A percentile compares a stretch with the other conserved stretches of the same genome.
These are phyloP conservation scores for Chrysemys picta DNA, from an alignment of 2,113 vertebrate species.

Conservation along the genomic window DNA sequence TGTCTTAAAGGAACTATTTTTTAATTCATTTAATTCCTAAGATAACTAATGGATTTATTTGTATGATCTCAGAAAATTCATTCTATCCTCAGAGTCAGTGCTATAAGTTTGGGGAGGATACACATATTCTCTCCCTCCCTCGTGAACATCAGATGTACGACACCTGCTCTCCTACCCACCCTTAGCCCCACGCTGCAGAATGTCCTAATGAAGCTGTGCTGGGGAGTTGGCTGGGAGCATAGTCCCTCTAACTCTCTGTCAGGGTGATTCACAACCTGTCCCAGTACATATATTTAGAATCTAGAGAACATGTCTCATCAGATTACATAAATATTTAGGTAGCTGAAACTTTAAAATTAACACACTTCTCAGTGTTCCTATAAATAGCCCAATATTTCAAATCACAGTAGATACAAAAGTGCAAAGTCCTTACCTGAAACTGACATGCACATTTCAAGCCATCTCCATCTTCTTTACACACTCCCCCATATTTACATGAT, in stretches of 20 bases:
- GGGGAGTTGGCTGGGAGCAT: accelerated
- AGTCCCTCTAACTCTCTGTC: background rate
- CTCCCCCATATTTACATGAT: constrained; percentile 91
- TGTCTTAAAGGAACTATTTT: background rate
- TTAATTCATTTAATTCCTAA: background rate
- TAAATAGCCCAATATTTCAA: background rate
- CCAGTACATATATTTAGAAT: background rate
- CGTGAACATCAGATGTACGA: background rate
- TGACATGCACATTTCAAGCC: constrained; percentile 93
- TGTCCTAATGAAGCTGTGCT: accelerated
- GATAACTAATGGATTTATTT: background rate
- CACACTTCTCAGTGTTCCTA: background rate
- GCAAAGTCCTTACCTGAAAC: constrained; percentile 88
- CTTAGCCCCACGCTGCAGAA: accelerated
- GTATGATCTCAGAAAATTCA: background rate
- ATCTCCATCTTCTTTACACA: constrained; percentile 91
- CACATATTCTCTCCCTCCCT: background rate
- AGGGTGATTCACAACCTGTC: background rate
- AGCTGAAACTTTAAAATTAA: accelerated
- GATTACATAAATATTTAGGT: background rate
- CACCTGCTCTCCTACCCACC: background rate
- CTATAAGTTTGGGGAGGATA: background rate
- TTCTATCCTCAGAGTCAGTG: background rate
- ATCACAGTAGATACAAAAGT: background rate
- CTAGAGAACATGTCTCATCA: background rate